phyloP scores from a whole-genome alignment of 2,888 invertebrate genomes.

The Lysandra coridon region DNA sequence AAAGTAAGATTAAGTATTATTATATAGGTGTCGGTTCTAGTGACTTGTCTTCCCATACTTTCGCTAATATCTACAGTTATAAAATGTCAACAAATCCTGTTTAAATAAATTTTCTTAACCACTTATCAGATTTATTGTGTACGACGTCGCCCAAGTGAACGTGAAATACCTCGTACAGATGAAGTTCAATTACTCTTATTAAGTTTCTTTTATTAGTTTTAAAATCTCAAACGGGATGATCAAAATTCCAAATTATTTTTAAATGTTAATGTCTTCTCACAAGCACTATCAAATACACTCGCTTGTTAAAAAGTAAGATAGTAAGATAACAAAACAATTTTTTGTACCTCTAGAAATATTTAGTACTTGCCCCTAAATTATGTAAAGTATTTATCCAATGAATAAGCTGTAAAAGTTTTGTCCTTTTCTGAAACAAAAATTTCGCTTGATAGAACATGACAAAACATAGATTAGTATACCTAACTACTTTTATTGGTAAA shows the following conservation, averaged over 20 bases:
- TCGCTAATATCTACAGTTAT: too few relatives aligned
- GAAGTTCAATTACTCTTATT: slow-evolving; percentile 90
- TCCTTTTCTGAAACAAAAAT: not conserved
- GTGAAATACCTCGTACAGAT: slow-evolving; percentile 92
- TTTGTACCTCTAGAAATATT: not conserved
- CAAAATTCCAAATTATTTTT: not conserved
- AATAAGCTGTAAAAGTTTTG: not conserved
- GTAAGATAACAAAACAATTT: not conserved
- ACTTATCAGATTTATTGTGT: slow-evolving; percentile 88
- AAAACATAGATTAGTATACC: too few relatives aligned
- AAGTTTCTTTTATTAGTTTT: slow-evolving; percentile 35
- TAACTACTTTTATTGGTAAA: not conserved
- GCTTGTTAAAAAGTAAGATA: not conserved
- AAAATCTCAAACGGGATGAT: not conserved
- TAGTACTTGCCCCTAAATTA: not conserved
- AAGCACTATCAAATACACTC: not conserved
- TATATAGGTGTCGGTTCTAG: too few relatives aligned
- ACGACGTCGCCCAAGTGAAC: slow-evolving; percentile 96
- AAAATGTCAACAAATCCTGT: too few relatives aligned
- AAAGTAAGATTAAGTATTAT: too few relatives aligned
- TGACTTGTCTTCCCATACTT: too few relatives aligned
- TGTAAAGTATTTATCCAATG: too few relatives aligned
- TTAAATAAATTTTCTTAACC: slow-evolving; percentile 52
- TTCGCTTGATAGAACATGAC: too few relatives aligned
- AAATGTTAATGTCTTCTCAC: not conserved